These are phyloP conservation scores for Hypolimnas misippus DNA, from an alignment of 2,888 invertebrate species.

Conservation along the genomic window DNA sequence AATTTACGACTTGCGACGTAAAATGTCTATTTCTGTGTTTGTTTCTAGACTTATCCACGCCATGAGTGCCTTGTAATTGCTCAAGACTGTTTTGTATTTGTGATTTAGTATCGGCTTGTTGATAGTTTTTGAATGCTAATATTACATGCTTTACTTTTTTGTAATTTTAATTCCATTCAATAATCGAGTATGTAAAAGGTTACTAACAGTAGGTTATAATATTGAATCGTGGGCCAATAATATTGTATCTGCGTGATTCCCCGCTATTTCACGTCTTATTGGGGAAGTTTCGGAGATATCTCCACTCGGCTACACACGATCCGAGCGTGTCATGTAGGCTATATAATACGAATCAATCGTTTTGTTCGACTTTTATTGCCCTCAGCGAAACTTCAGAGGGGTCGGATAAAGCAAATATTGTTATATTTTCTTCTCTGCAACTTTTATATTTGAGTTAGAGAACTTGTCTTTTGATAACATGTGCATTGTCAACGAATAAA, in stretches of 20 bases:
- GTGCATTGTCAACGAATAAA: conserved; percentile 1
- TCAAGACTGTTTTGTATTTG: conserved; percentile 33
- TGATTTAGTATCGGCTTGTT: conserved; percentile 36
- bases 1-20: conserved; percentile 49
- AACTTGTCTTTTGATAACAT: background rate
- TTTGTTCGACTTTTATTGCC: conserved; percentile 42
- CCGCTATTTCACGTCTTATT: conserved; percentile 54
- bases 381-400: conserved; percentile 26
- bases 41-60: conserved; percentile 35
- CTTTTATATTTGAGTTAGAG: conserved; percentile 2
- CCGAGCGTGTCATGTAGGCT: conserved; percentile 47
- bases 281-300: conserved; percentile 70
- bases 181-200: background rate
- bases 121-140: no score
- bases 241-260: conserved; percentile 43
- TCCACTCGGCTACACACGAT: conserved; percentile 53
- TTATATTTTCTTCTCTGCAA: conserved; percentile 13
- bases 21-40: conserved; percentile 48
- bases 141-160: background rate
- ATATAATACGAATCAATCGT: conserved; percentile 37
- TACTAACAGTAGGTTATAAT: background rate
- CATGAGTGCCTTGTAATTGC: conserved; percentile 33
- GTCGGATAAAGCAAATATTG: conserved; percentile 13
- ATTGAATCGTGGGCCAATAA: background rate
- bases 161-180: background rate